Base-by-base conservation (phyloP, 1,140 invertebrate species). In the Ceratosolen fusciceps region DNA sequence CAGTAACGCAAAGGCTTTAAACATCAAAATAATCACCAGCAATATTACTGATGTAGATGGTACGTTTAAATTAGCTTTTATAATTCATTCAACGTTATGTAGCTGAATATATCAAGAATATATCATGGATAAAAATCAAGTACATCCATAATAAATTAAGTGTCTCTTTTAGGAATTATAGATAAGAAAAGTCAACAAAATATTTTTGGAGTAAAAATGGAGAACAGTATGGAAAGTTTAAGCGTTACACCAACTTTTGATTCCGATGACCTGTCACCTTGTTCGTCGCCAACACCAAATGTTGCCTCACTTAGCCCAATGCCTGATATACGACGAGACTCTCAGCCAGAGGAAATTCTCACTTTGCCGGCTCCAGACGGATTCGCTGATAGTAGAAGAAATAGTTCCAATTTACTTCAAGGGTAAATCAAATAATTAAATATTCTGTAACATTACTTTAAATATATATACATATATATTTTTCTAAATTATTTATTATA, bases 281-380 rank as follows among this genome's bases (percentile, higher is more conserved):
- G 92, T 83, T 90, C 92, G n/a, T 93, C 92, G 34, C 93, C 93
- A 8, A 88, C 91, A 52, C 92, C 92, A 26, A 92, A 92, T 82
- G 83, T 94, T 14, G 92, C 91, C 4, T 93, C 92, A 74, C 90
- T 94, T 34, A 95, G 94, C 62, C 94, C 94, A 14, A 90, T 95
- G 84, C 93, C 94, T 4, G 93, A 94, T 88, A 87, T 93, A 8
- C 90, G 94, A 43, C 90, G 93, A 75, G 93, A 94, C 82, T 94
- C 94, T 14, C 91, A 92, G 65, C 89, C 91, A 54, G 93, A 93
- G 34, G 91, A 90, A 76, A 88, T 92, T 79, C 86, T 92, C 21
- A 92, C 92, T 70, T 87, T 94, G 62, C 95, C 95, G 1, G 95
- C 94, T 37, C 95, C 95, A 19, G 92, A 93, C 54, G 94, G 94